Base-by-base conservation (phyloP, 1,140 invertebrate genomes). In the Drosophila punjabiensis region DNA sequence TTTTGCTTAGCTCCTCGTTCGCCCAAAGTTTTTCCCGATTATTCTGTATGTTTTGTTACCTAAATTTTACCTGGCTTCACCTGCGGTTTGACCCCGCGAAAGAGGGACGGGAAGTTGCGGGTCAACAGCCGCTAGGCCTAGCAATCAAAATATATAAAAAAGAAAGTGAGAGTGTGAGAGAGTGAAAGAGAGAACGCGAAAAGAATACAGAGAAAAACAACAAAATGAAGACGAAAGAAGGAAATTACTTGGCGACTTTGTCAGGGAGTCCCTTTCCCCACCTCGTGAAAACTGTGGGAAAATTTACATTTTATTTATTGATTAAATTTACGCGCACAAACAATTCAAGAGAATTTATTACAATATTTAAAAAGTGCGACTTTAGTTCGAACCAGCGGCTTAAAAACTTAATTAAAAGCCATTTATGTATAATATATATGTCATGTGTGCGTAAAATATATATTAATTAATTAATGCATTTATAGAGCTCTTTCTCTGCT, bases 381-480 rank as follows among this genome's bases (percentile, higher is more conserved):
- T 41, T 53, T 52, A 13, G 47, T 28, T n/a, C 11, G 24, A 33
- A 41, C 18, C 66, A 13, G 24, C 5, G 35, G 43, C 43, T 76
- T 39, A 68, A 76, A 77, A 76, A 59, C 24, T 37, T 77, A 77
- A 77, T 77, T 77, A 53, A 76, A 76, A 32, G 43, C 45, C 71
- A 52, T 66, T 14, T 66, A 30, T n/a, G 30, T 58, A 16, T 30
- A 48, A 37, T 32, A 64, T 30, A 35, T 41, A 16, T 45, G 35
- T 10, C 18, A 53, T 48, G 28, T 69, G 20, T 13, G 30, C 9
- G 9, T 50, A 28, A 32, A n/a, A 18, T 33, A 53, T 32, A 13
- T 18, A 53, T 53, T 52, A 28, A 28, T 28, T 28, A 50, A 16
- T 50, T 16, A 28, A 16, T 28, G 5, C 7, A 14, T 47, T 7